Conservation (phyloP, 2,888 invertebrate species). For the Hipparchia semele region DNA sequence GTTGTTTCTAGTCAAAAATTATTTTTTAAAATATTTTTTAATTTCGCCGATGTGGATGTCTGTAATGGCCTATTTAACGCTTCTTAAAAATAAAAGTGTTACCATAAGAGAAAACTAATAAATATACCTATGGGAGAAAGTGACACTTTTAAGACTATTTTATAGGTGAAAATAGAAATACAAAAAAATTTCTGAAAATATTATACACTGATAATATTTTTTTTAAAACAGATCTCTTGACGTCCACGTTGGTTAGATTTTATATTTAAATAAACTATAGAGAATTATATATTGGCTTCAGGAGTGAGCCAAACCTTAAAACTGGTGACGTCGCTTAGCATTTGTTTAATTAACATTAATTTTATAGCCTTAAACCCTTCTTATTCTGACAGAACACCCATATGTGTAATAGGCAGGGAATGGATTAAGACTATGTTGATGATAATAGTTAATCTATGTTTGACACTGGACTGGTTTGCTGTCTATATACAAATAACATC, state of each 20-base stretch:
- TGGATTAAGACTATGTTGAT: no score
- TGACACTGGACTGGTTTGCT: no score
- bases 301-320: conserved; percentile 73
- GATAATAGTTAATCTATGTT: no score
- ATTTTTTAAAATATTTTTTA: conserved; percentile 64
- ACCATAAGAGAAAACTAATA: conserved; percentile 21
- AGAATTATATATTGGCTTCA: conserved; percentile 77
- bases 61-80: conserved; percentile 34
- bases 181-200: conserved; percentile 35
- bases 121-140: conserved; percentile 14
- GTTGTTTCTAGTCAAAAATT: conserved; percentile 80
- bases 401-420: no score
- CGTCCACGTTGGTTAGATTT: conserved; percentile 67
- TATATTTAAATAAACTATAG: conserved; percentile 57
- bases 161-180: conserved; percentile 41
- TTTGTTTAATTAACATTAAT: not conserved
- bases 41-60: conserved; percentile 65
- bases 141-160: conserved; percentile 30
- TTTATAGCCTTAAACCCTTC: no score
- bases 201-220: conserved; percentile 39
- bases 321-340: conserved; percentile 55
- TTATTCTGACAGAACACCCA: no score
- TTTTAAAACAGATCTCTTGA: conserved; percentile 32
- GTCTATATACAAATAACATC: no score
- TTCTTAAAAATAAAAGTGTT: conserved; percentile 24